phyloP scores from a whole-genome alignment of 2,113 vertebrate species.

The Okapia johnstoni region DNA sequence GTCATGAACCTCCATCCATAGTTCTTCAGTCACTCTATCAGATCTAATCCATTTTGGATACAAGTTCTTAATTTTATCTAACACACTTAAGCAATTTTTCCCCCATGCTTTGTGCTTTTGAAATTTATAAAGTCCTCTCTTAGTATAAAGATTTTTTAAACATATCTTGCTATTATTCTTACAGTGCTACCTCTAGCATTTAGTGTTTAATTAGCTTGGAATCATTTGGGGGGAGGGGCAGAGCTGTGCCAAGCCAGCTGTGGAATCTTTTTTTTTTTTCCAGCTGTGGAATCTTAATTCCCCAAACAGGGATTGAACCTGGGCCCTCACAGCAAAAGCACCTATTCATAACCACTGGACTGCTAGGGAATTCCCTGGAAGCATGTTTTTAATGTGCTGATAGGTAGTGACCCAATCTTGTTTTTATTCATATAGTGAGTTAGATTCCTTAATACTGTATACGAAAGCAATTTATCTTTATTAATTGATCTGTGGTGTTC shows the following conservation, averaged over 20 bases:
- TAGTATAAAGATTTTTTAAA: not conserved
- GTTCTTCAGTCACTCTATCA: not conserved
- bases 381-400: not conserved
- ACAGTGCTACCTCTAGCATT: not conserved
- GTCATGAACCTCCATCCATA: not conserved
- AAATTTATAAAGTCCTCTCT: not conserved
- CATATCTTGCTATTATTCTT: not conserved
- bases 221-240: not conserved
- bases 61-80: not conserved
- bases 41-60: not conserved
- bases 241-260: not conserved
- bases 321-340: not conserved
- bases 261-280: not conserved
- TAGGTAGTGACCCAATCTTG: not conserved
- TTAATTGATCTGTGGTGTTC: not conserved
- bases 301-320: not conserved
- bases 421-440: not conserved
- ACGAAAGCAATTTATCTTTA: not conserved
- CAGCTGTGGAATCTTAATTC: not conserved
- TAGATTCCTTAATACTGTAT: not conserved
- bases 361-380: not conserved
- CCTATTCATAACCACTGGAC: not conserved
- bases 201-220: not conserved
- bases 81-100: not conserved
- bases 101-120: not conserved